These are phyloP conservation scores for Dallia pectoralis DNA, from an alignment of 2,797 vertebrate species.

Conservation along the genomic window DNA sequence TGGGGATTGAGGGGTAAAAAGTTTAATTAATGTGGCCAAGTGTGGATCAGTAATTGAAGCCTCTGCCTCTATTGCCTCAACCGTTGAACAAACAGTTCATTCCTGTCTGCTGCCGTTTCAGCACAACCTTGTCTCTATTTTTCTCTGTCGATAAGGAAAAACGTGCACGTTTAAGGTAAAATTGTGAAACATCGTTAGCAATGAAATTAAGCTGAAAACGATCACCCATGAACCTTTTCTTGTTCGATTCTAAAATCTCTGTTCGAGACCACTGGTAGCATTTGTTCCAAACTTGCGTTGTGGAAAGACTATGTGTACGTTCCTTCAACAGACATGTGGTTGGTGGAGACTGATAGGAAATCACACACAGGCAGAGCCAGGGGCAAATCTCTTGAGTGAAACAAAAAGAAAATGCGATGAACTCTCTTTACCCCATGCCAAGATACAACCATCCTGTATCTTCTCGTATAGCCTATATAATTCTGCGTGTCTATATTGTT, in stretches of 20 bases:
- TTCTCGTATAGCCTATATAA: conserved; percentile 46
- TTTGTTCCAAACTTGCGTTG: background rate
- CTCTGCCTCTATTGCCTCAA: too few species aligned
- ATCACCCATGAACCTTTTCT: too few species aligned
- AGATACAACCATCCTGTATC: conserved; percentile 57
- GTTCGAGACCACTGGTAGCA: background rate
- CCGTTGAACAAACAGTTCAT: too few species aligned
- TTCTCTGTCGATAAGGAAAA: too few species aligned
- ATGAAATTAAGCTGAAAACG: too few species aligned
- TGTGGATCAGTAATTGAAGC: too few species aligned
- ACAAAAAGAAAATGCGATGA: conserved; percentile 58
- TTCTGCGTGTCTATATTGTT: background rate
- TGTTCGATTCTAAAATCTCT: background rate
- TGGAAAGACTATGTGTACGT: conserved; percentile 19
- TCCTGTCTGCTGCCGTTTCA: too few species aligned
- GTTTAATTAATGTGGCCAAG: background rate
- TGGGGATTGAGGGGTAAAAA: background rate
- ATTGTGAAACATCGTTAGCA: too few species aligned
- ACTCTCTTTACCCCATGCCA: conserved; percentile 59
- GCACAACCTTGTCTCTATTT: too few species aligned
- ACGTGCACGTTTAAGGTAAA: too few species aligned
- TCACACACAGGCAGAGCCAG: conserved; percentile 54
- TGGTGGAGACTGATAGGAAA: conserved; percentile 59
- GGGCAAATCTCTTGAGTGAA: conserved; percentile 55
- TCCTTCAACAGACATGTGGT: conserved; percentile 47